Evolutionary conservation across 2,888 invertebrate genomes (phyloP).

Genomic region (Epiblema foenella): DNA sequence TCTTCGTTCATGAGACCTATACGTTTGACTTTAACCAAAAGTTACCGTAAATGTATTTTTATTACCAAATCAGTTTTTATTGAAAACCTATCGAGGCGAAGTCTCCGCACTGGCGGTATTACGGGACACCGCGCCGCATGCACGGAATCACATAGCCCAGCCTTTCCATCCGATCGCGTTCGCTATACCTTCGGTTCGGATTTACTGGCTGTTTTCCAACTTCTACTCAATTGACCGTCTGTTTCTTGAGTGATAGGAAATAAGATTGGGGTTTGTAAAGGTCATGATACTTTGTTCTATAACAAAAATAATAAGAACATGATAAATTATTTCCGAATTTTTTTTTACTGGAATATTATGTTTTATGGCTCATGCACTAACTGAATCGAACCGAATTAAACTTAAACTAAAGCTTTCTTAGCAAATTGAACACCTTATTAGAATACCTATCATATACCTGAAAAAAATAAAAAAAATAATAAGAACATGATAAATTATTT

Average conservation of each 20-base stretch:
- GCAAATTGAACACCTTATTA: too few relatives aligned
- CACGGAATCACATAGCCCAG: slow-evolving; percentile 24
- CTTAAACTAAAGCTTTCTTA: too few relatives aligned
- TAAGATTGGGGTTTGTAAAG: not conserved
- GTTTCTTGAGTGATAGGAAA: slow-evolving; percentile 14
- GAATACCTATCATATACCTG: too few relatives aligned
- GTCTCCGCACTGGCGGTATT: not conserved
- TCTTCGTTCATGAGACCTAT: too few relatives aligned
- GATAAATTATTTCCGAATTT: too few relatives aligned
- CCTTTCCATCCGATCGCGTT: slow-evolving; percentile 33
- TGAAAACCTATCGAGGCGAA: slow-evolving; percentile 1
- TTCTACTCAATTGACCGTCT: slow-evolving; percentile 21
- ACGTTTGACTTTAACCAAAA: not conserved
- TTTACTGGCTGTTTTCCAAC: slow-evolving; percentile 34
- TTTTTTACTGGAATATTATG: too few relatives aligned
- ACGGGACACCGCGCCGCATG: slow-evolving; percentile 15
- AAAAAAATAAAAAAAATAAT: too few relatives aligned
- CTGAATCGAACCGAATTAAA: too few relatives aligned
- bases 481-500: too few relatives aligned
- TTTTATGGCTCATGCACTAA: too few relatives aligned
- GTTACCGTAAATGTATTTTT: not conserved
- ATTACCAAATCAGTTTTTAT: slow-evolving; percentile 17
- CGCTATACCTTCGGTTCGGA: slow-evolving; percentile 19
- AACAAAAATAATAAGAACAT: too few relatives aligned
- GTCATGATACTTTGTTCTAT: not conserved